Evolutionary conservation across 2,113 vertebrate species (phyloP), one percentile per base, ranked within the genome.

Genomic region (Oryzias melastigma): DNA sequence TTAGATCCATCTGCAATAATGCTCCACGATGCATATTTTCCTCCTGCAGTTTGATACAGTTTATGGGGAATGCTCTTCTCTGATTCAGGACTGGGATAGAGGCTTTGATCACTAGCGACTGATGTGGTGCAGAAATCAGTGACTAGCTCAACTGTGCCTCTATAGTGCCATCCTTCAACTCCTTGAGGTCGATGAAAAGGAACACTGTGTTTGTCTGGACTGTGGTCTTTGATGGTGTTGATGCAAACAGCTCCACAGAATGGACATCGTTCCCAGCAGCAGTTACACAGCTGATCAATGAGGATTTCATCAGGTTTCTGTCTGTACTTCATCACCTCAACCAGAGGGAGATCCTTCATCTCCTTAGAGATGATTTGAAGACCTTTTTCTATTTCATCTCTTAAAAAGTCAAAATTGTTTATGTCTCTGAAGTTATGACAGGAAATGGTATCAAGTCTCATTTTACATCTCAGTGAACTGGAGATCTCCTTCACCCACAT

Each of bases 201-300:
- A 41, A 35, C 35, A 35, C 35, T 35, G 35, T 35, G 35, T 12
- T 35, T 35, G 8, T 35, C 35, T 35, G 35, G 35, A 35, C 35
- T 35, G 35, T 35, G 35, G 35, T 35, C 35, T 35, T 35, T 35
- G 35, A 35, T 35, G 35, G 35, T 35, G 35, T 35, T 35, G 35
- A 1, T 35, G 35, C 35, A 35, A 35, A 35, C 35, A 35, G 87
- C 82, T 35, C 52, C 24, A 71, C 84, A 89, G 71, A 88, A 88
- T 0, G 88, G 86, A 63, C 84, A 90, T 1, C 1, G 71, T 27
- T 65, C 71, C 88, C 88, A 90, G 70, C 88, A 90, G 10, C 86
- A 86, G 0, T 22, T 20, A 46, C 84, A 84, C 45, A 88, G 62
- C 22, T 86, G 86, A 0, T 78, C 47, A 2, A 84, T 76, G n/a